Evolutionary conservation across 2,797 vertebrate species (phyloP).

Genomic region (Chanos chanos): DNA sequence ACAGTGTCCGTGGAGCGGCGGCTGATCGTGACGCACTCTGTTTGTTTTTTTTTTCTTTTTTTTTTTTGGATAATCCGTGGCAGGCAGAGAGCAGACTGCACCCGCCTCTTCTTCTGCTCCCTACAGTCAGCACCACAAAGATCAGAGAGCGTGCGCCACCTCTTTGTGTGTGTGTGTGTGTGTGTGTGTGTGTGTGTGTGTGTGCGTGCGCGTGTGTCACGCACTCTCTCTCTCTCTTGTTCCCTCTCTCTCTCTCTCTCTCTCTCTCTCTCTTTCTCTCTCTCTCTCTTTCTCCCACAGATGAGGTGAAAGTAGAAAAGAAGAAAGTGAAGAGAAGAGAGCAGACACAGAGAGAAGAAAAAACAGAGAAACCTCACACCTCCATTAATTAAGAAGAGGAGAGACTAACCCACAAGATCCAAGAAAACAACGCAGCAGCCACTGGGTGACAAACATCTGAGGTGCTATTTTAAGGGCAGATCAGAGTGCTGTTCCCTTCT

Average conservation of each 20-base stretch:
- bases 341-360: conserved; percentile 42
- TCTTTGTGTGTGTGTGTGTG: conserved; percentile 1
- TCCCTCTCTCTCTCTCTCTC: background rate
- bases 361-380: conserved; percentile 23
- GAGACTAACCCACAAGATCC: conserved; percentile 30
- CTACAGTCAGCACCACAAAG: background rate
- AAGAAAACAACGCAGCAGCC: conserved; percentile 45
- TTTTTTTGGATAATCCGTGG: conserved; percentile 32
- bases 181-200: conserved; percentile 3
- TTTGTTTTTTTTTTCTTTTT: conserved; percentile 2
- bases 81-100: conserved; percentile 18
- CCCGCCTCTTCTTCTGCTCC: background rate
- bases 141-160: conserved; percentile 14
- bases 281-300: background rate
- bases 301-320: background rate
- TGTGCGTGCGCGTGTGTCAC: background rate
- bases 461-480: conserved; percentile 59
- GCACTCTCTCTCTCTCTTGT: conserved; percentile 4
- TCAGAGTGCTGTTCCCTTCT: conserved; percentile 58
- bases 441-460: conserved; percentile 65
- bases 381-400: conserved; percentile 40
- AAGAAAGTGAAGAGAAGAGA: conserved; percentile 30
- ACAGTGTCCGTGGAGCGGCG: conserved; percentile 22
- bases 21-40: conserved; percentile 33
- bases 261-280: background rate